Percentiles rank a stretch among this genome's conserved stretches.
These are phyloP conservation scores for Bos indicus DNA, from an alignment of 2,113 vertebrate species.

Conservation along the genomic window DNA sequence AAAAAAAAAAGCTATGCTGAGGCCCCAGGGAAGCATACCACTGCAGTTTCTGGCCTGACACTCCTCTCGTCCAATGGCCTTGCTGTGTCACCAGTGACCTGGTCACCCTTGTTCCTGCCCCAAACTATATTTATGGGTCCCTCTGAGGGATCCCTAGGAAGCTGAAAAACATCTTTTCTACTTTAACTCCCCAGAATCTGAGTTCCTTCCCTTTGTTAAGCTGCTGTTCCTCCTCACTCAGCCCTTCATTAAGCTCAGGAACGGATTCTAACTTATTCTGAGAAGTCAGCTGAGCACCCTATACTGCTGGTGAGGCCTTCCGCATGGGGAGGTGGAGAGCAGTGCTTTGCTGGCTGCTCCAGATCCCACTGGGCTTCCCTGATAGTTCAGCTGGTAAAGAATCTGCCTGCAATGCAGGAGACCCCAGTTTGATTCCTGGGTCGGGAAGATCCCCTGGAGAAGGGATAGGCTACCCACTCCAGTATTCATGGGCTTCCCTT, in stretches of 20 bases:
- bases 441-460: background rate
- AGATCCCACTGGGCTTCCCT: background rate
- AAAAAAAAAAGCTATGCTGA: background rate
- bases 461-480: background rate
- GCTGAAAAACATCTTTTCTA: background rate
- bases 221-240: background rate
- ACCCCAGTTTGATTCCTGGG: background rate
- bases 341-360: background rate
- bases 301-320: background rate
- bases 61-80: background rate
- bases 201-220: background rate
- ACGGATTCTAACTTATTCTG: background rate
- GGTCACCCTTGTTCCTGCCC: background rate
- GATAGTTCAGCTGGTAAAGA: background rate
- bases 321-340: accelerated
- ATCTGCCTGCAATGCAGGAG: background rate
- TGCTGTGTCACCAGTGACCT: background rate
- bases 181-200: background rate
- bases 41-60: background rate
- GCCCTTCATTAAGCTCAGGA: background rate
- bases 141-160: background rate
- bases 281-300: background rate
- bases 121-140: background rate
- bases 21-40: background rate
- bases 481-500: background rate